These are phyloP conservation scores for Asbolus verrucosus DNA, from an alignment of 1,140 invertebrate species.

Conservation along the genomic window DNA sequence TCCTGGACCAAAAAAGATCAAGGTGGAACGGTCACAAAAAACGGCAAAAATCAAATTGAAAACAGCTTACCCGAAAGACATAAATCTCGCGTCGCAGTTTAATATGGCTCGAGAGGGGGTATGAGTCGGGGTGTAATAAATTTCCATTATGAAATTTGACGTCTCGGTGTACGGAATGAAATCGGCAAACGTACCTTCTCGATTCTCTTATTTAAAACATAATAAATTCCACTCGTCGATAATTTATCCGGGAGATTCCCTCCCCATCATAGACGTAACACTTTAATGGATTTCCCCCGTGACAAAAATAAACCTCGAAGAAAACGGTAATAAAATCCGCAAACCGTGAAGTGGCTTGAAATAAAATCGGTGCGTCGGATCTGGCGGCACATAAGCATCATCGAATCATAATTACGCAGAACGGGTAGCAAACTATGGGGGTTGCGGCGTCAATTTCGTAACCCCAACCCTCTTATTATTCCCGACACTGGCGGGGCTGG, in stretches of 20 bases:
- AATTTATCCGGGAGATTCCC: neutral
- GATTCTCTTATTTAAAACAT: conserved; percentile 31
- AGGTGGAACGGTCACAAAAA: neutral
- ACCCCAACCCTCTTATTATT: neutral
- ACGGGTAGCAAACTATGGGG: neutral
- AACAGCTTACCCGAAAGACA: conserved; percentile 10
- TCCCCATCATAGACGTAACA: conserved; percentile 9
- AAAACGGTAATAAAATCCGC: conserved; percentile 11
- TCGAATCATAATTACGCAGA: conserved; percentile 22
- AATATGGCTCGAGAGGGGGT: neutral
- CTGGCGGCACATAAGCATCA: conserved; percentile 12
- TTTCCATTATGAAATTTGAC: conserved; percentile 24
- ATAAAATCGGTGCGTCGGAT: conserved; percentile 1
- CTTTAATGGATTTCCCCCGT: conserved; percentile 34
- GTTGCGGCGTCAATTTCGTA: neutral
- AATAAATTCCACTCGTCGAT: conserved; percentile 21
- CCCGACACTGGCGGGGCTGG: too few relatives aligned
- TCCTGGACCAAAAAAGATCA: neutral
- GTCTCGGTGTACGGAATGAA: neutral
- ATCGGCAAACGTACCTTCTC: neutral
- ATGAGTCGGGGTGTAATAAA: neutral
- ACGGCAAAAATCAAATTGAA: conserved; percentile 1
- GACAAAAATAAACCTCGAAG: conserved; percentile 22
- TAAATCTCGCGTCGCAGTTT: conserved; percentile 3
- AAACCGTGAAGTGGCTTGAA: conserved; percentile 4